Evolutionary conservation across 2,797 vertebrate genomes (phyloP).

Genomic region (Silurus lanzhouensis): DNA sequence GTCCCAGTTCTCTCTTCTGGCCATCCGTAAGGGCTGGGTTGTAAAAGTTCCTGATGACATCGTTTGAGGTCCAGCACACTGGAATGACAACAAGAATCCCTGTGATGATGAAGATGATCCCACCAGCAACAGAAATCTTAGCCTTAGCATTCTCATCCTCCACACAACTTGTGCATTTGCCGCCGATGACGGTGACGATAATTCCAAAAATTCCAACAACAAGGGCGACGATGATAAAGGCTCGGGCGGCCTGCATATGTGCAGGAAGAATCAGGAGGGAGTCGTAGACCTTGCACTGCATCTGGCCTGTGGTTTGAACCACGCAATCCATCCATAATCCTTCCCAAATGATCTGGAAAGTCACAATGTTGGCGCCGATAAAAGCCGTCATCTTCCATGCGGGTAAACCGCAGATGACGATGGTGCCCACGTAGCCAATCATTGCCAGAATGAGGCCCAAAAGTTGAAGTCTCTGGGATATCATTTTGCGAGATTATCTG

Average conservation of each 20-base stretch:
- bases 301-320: slow-evolving; percentile 88
- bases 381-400: slow-evolving; percentile 88
- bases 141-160: slow-evolving; percentile 81
- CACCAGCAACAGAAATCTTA: slow-evolving; percentile 76
- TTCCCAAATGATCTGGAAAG: slow-evolving; percentile 84
- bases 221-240: slow-evolving; percentile 79
- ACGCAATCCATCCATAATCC: slow-evolving; percentile 94
- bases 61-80: slow-evolving; percentile 84
- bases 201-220: slow-evolving; percentile 78
- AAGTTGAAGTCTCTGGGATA: slow-evolving; percentile 79
- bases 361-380: slow-evolving; percentile 86
- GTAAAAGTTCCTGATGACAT: slow-evolving; percentile 84
- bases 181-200: slow-evolving; percentile 77
- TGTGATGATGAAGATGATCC: slow-evolving; percentile 79
- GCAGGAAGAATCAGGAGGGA: slow-evolving; percentile 81
- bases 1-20: slow-evolving; percentile 85
- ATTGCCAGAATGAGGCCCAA: slow-evolving; percentile 79
- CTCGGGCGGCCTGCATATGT: slow-evolving; percentile 86
- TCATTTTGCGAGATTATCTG: slow-evolving; percentile 69
- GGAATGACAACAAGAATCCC: slow-evolving; percentile 84
- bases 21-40: slow-evolving; percentile 66
- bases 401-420: slow-evolving; percentile 83
- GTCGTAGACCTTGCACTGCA: slow-evolving; percentile 89
- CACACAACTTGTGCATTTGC: slow-evolving; percentile 93
- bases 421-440: slow-evolving; percentile 79